These are phyloP conservation scores for Pardalotus punctatus DNA, from an alignment of 2,113 vertebrate genomes.

Conservation along the genomic window DNA sequence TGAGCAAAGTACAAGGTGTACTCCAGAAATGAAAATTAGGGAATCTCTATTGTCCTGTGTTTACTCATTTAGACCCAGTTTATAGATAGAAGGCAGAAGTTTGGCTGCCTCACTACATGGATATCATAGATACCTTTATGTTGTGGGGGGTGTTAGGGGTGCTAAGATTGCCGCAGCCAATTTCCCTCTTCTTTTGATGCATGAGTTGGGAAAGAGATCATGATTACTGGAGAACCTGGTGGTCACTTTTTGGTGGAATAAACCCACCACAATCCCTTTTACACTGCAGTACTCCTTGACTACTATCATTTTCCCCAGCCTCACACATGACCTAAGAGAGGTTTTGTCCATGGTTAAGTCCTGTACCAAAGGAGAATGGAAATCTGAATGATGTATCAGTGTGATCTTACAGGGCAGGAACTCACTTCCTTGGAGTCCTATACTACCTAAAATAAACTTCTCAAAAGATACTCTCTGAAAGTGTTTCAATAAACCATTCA, in stretches of 20 bases:
- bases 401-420: background rate
- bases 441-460: background rate
- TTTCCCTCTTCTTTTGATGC: background rate
- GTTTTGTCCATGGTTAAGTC: background rate
- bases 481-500: background rate
- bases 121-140: rapidly evolving
- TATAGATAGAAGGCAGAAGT: background rate
- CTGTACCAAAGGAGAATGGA: background rate
- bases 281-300: background rate
- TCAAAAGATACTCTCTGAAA: background rate
- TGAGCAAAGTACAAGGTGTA: background rate
- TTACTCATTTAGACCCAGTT: background rate
- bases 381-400: background rate
- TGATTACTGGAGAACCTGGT: background rate
- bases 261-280: background rate
- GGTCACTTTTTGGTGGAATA: background rate
- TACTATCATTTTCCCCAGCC: background rate
- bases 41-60: background rate
- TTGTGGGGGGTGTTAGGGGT: background rate
- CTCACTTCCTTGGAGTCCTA: background rate
- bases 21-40: background rate
- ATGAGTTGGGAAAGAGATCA: background rate
- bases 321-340: background rate
- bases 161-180: background rate
- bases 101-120: background rate